Evolutionary conservation across 2,113 vertebrate species (phyloP), one percentile per base, ranked within the genome.

Genomic region (Andinoacara biseriatus): DNA sequence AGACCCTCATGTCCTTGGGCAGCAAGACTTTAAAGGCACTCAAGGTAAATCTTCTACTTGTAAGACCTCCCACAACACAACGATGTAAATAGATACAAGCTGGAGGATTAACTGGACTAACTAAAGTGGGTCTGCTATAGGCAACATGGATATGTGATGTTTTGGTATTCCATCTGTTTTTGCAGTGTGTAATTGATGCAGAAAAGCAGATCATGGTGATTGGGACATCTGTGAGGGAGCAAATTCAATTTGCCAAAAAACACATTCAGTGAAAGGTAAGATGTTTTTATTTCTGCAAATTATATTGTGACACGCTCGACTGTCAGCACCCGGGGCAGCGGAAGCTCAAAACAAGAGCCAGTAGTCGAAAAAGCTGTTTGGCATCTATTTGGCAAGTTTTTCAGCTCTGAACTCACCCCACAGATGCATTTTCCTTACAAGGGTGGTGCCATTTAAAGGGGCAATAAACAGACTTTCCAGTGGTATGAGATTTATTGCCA

Each of bases 141-240:
- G 20, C 80, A 22, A 6, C 1, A 2, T 35, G 3, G 22, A 60
- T 54, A 11, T 54, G 29, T 63, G 15, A 58, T 58, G 31, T 43
- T 26, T 83, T 58, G 40, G 8, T 31, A 3, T 43, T 4, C 31
- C 10, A 14, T 65, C 2, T 75, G 38, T 56, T 29, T 18, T 75
- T 76, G 2, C 88, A 97, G 97, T 97, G 96, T 67, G 92, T 97
- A 40, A 97, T 98, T 92, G 96, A 98, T 85, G 95, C 96, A 90
- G 97, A 98, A 82, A 96, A 97, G 86, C 95, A 96, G 76, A 95
- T 96, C 43, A 89, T 98, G 2, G 76, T 96, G 72, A 91, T 98
- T 90, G 97, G 97, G 63, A 95, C 95, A 87, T 87, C 9, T 4
- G 93, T 95, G 14, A 96, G 95, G 85, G 96, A 96, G 86, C 95